A percentile compares a stretch with the other conserved stretches of the same genome.
Conservation (phyloP, 2,113 vertebrate species). For the Pluvialis apricaria region DNA sequence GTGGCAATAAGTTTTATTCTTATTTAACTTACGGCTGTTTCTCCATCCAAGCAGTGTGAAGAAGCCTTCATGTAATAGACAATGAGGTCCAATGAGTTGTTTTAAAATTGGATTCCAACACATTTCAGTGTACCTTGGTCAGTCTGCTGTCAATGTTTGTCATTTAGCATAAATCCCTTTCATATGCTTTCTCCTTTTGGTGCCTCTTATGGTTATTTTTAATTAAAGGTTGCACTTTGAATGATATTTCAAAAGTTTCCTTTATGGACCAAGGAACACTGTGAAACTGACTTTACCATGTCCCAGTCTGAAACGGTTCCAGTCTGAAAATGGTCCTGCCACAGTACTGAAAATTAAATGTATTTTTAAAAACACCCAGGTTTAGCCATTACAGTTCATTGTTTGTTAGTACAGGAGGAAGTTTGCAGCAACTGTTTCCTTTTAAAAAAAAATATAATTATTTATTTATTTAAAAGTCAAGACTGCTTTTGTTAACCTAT, state of each 20-base stretch:
- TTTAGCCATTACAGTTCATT: not conserved
- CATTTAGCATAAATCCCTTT: not conserved
- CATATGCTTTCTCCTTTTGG: not conserved
- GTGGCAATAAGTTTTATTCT: not conserved
- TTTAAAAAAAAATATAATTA: no score
- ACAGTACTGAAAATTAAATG: conserved; percentile 34
- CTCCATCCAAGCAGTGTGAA: not conserved
- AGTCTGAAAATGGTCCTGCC: not conserved
- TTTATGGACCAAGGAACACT: conserved; percentile 17
- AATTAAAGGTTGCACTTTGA: not conserved
- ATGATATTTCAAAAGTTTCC: conserved; percentile 38
- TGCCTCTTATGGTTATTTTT: not conserved
- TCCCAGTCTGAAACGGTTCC: not conserved
- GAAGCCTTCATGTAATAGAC: not conserved
- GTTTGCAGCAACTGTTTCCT: not conserved
- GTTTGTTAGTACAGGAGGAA: conserved; percentile 13
- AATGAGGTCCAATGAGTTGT: not conserved
- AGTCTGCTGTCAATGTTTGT: not conserved
- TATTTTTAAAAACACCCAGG: conserved; percentile 1
- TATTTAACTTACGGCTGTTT: conserved; percentile 4
- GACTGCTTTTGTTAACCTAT: not conserved
- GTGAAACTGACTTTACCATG: not conserved
- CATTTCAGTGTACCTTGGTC: not conserved
- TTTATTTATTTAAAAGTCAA: not conserved
- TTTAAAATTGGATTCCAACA: not conserved